Conservation (phyloP, 2,888 invertebrate genomes). For the Platycnemis pennipes region DNA sequence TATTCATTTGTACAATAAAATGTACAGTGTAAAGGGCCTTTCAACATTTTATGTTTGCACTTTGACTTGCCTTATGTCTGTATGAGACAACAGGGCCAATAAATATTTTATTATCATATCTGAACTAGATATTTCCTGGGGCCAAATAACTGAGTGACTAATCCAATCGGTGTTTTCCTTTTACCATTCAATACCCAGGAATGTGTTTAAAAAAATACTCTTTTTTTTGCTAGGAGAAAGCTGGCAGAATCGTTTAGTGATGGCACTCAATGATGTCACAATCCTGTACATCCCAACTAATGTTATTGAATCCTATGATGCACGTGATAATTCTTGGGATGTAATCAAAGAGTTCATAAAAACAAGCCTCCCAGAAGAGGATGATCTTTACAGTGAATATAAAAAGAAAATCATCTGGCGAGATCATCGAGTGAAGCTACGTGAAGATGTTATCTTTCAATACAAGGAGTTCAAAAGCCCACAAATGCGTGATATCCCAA, state of each 20-base stretch:
- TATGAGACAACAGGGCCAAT: too few species aligned
- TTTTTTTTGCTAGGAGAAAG: constrained; percentile 3
- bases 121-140: too few species aligned
- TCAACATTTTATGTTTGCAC: too few species aligned
- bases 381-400: constrained; percentile 82
- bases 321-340: constrained; percentile 84
- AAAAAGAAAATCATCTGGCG: constrained; percentile 82
- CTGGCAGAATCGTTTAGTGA: not conserved
- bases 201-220: not conserved
- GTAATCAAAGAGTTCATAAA: constrained; percentile 83
- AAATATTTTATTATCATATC: too few species aligned
- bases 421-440: constrained; percentile 80
- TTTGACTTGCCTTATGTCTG: too few species aligned
- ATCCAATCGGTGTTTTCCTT: too few species aligned
- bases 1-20: too few species aligned
- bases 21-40: too few species aligned
- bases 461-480: constrained; percentile 81
- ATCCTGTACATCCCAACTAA: constrained; percentile 9
- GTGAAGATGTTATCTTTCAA: constrained; percentile 80
- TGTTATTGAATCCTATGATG: not conserved
- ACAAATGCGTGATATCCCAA: constrained; percentile 84
- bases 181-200: not conserved
- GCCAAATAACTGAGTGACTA: too few species aligned
- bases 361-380: constrained; percentile 82
- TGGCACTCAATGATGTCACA: constrained; percentile 38